These are phyloP conservation scores for Ennomos quercinarius DNA, from an alignment of 2,888 invertebrate species.

Conservation along the genomic window DNA sequence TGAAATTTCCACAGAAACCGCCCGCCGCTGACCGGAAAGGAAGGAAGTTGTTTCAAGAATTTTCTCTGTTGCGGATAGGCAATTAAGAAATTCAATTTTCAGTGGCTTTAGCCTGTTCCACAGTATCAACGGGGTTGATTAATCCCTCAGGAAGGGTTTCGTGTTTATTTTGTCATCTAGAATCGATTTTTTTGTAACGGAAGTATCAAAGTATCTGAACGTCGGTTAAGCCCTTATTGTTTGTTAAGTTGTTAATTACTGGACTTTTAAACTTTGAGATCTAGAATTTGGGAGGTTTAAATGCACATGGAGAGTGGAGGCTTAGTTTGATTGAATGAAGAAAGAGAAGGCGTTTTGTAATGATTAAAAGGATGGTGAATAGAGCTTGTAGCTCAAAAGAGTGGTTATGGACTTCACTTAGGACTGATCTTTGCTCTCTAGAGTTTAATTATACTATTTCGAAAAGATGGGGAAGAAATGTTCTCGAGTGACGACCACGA, in stretches of 20 bases:
- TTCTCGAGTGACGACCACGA: no score
- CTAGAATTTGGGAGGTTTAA: background rate
- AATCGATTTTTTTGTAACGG: constrained; percentile 30
- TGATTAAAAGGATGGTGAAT: no score
- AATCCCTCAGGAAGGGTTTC: constrained; percentile 26
- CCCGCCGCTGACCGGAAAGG: constrained; percentile 68
- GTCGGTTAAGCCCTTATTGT: constrained; percentile 33
- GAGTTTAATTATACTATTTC: no score
- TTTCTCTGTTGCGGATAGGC: constrained; percentile 69
- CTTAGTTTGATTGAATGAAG: no score
- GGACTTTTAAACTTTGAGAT: constrained; percentile 2
- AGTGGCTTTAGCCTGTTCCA: constrained; percentile 23
- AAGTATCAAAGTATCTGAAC: constrained; percentile 13
- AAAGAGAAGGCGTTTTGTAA: no score
- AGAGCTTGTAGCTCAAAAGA: no score
- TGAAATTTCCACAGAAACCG: constrained; percentile 70
- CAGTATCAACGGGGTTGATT: constrained; percentile 30
- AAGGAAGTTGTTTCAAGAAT: constrained; percentile 70
- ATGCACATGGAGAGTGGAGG: background rate
- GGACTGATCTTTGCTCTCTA: no score
- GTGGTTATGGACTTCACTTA: no score
- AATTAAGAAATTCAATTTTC: constrained; percentile 76
- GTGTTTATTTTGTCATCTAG: constrained; percentile 34
- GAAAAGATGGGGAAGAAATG: no score
- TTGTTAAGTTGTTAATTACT: constrained; percentile 14